Evolutionary conservation across 2,888 invertebrate genomes (phyloP).

Genomic region (Ctena decussata): DNA sequence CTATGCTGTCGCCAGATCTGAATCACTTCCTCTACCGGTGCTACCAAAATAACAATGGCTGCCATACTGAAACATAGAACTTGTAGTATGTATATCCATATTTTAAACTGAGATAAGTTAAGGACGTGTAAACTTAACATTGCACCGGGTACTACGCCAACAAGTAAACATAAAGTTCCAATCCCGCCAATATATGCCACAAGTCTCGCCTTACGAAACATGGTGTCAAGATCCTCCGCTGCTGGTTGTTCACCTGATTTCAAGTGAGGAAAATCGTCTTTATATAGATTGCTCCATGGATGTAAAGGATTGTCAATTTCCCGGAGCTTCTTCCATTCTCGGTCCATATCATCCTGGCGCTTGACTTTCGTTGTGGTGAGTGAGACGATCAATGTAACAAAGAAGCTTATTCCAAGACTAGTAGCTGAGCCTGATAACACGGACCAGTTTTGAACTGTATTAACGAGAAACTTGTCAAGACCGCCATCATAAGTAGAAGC

Average conservation of each 20-base stretch:
- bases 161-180: constrained; percentile 67
- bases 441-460: constrained; percentile 73
- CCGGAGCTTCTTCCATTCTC: constrained; percentile 76
- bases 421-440: constrained; percentile 78
- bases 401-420: constrained; percentile 72
- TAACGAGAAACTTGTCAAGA: constrained; percentile 70
- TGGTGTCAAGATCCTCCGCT: constrained; percentile 66
- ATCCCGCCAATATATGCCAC: constrained; percentile 75
- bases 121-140: constrained; percentile 76
- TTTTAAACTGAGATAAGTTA: constrained; percentile 66
- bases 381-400: constrained; percentile 78
- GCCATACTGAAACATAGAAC: constrained; percentile 75
- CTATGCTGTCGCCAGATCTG: constrained; percentile 64
- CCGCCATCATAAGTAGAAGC: constrained; percentile 77
- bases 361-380: constrained; percentile 73
- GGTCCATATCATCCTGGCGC: constrained; percentile 49
- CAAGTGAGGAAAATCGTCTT: constrained; percentile 74
- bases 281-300: constrained; percentile 75
- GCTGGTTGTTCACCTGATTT: constrained; percentile 66
- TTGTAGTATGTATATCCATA: constrained; percentile 73
- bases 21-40: constrained; percentile 74
- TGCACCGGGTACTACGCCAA: constrained; percentile 74
- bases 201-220: constrained; percentile 73
- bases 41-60: constrained; percentile 70
- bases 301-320: constrained; percentile 80